Evolutionary conservation across 2,888 invertebrate genomes (phyloP), one percentile per base, ranked within the genome.

Genomic region (Camptogramma bilineatum): DNA sequence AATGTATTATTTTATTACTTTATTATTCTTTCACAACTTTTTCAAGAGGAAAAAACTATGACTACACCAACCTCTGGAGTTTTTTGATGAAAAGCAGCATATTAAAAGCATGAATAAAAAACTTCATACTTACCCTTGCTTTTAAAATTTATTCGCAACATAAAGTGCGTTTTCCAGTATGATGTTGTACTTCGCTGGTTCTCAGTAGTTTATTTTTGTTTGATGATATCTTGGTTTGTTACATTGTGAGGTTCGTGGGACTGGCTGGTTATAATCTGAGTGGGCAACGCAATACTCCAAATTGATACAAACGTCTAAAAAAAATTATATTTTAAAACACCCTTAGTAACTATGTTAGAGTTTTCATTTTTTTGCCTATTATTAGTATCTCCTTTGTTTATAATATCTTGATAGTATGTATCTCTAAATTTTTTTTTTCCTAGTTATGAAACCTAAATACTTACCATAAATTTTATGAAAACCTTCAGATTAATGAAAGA

Each of bases 141-240:
- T 52, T 59, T 47, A 31, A 19, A 44, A 48, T 64, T 56, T 57
- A 57, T 57, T 34, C 5, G 42, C 42, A 21, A 44, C 5, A 46
- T 46, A 55, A 64, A 60, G 52, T 52, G 55, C 52, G n/a, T 54
- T 52, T 60, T 55, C 46, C 64, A 42, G 59, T 59, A 52, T 52
- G 60, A 64, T 53, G 55, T 65, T 44, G 52, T 47, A n/a, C 46
- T 53, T 19, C 42, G 18, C 47, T 54, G 52, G 24, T 56, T 47
- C 51, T 39, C 19, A 9, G 53, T 44, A 19, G 48, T 61, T 65
- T 61, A 39, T 61, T 65, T 65, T 57, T 56, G n/a, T 31, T 61
- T n/a, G 65, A 65, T 65, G 10, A 28, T 61, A 65, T 65, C 65
- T 64, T 42, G 39, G 47, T 55, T 46, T 34, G 48, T 51, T 47